Percentiles rank a stretch among this genome's conserved stretches.
phyloP scores from a whole-genome alignment of 2,888 invertebrate species.

The Phaedon cochleariae region DNA sequence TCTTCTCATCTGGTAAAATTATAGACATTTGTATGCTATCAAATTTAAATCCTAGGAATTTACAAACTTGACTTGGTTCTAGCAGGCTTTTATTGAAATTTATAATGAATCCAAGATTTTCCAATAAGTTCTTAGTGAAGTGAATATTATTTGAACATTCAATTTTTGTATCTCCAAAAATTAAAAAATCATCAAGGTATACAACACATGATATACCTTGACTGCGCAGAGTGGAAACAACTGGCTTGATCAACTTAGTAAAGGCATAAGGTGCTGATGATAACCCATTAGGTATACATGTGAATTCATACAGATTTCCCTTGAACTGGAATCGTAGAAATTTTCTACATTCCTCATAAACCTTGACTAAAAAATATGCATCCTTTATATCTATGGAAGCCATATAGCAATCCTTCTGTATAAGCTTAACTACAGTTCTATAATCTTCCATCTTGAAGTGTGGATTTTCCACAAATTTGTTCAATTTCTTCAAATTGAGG shows the following conservation, averaged over 20 bases:
- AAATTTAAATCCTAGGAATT: neutral
- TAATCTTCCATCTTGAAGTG: slow-evolving; percentile 39
- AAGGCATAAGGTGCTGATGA: slow-evolving; percentile 42
- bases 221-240: slow-evolving; percentile 29
- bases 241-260: slow-evolving; percentile 45
- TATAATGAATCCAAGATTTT: slow-evolving; percentile 25
- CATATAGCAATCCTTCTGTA: slow-evolving; percentile 27
- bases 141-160: neutral
- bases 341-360: slow-evolving; percentile 39
- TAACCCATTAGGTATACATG: slow-evolving; percentile 44
- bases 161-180: slow-evolving; percentile 12
- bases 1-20: slow-evolving; percentile 21
- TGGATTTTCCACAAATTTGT: neutral
- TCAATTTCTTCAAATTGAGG: slow-evolving; percentile 12
- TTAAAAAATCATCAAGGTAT: slow-evolving; percentile 41
- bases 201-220: slow-evolving; percentile 33
- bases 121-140: neutral
- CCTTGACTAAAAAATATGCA: slow-evolving; percentile 42
- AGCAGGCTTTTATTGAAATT: slow-evolving; percentile 27
- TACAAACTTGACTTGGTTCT: slow-evolving; percentile 13
- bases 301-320: slow-evolving; percentile 41
- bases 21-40: neutral
- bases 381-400: slow-evolving; percentile 36
- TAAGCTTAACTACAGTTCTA: slow-evolving; percentile 37
- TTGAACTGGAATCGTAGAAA: slow-evolving; percentile 41